A percentile compares a stretch with the other conserved stretches of the same genome.
These are phyloP conservation scores for Eupithecia inturbata DNA, from an alignment of 2,888 invertebrate species.

Conservation along the genomic window DNA sequence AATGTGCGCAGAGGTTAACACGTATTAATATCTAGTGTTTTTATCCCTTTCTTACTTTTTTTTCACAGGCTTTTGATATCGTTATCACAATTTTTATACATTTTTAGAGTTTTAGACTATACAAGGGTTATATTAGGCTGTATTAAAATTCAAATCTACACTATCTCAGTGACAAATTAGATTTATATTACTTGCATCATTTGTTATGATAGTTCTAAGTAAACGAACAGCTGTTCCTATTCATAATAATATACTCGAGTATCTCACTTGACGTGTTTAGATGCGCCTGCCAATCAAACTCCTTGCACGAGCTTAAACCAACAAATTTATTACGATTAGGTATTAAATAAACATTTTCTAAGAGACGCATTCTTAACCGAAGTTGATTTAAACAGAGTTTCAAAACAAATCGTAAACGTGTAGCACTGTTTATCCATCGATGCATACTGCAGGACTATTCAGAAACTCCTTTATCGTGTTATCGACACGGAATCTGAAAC, in stretches of 20 bases:
- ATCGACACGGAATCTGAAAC: no score
- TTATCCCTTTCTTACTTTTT: background rate
- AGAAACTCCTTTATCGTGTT: no score
- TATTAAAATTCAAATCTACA: background rate
- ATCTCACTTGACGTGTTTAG: slow-evolving; percentile 24
- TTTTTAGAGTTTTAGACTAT: background rate
- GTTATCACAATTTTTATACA: background rate
- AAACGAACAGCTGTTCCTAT: slow-evolving; percentile 31
- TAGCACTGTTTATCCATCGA: background rate
- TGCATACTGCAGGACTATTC: no score
- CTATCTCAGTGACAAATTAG: background rate
- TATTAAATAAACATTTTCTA: background rate
- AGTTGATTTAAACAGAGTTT: background rate
- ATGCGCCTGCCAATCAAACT: slow-evolving; percentile 20
- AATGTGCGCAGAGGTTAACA: no score
- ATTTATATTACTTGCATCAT: slow-evolving; percentile 15
- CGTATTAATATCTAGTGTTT: background rate
- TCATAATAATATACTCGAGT: slow-evolving; percentile 23
- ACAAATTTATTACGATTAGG: background rate
- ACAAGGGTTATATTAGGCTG: background rate
- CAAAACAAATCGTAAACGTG: background rate
- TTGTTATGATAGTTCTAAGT: slow-evolving; percentile 24
- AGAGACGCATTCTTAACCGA: background rate
- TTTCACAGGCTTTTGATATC: background rate
- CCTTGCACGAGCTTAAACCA: background rate